Evolutionary conservation across 1,140 invertebrate species (phyloP), one percentile per base, ranked within the genome.

Genomic region (Lucilia sericata): DNA sequence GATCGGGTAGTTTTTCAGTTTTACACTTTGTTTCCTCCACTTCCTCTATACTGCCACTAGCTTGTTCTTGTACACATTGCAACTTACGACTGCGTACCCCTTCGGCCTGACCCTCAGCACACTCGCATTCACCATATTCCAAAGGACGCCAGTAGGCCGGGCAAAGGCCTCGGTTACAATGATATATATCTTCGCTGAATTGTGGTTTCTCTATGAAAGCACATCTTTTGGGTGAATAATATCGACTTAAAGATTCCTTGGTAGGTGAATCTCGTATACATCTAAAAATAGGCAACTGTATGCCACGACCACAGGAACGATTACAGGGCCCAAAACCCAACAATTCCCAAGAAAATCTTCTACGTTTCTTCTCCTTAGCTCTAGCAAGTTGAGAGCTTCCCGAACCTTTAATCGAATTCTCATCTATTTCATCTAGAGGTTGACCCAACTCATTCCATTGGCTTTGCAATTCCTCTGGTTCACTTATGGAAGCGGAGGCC

Each of bases 281-380:
- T 12, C 93, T 92, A 74, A 95, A 92, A 12, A 93, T 92, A 5
- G 94, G 92, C 19, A 93, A 92, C 89, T 95, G 95, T 9, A 92
- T 92, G 94, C 96, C 96, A 89, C 95, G 95, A 8, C 95, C 96
- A 91, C 96, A 98, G 9, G 94, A 93, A 88, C 94, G 94, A 14
- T 94, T 94, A 89, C 96, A 98, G 85, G 94, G 93, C 0, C 94
- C 94, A 83, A 96, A 95, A 5, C 95, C 94, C n/a, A 94, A 91
- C 21, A 96, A 92, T 89, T 95, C 96, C 96, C 96, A 97, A 0
- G 92, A 86, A 86, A 95, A 96, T 88, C 94, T 94, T 10, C 86
- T 85, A 84, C 93, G 92, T 87, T 93, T 93, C 34, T 93, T 91
- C 80, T 91, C 88, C 8, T 36, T 36, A 8, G 8, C 36, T 4